Conservation (phyloP, 2,888 invertebrate species). For the Chymomyza fuscimana region DNA sequence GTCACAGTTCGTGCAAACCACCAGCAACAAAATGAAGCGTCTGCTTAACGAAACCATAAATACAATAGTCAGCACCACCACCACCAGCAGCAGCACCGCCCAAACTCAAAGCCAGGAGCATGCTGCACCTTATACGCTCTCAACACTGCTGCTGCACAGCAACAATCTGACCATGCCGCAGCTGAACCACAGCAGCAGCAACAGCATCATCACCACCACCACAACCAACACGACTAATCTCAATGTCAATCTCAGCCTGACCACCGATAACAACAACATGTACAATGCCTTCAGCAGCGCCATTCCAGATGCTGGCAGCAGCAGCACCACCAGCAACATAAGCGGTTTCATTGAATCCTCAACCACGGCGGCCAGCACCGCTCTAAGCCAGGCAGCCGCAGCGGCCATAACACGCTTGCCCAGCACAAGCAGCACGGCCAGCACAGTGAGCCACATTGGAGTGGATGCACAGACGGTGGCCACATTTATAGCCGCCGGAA, state of each 20-base stretch:
- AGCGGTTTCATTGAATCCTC: slow-evolving; percentile 59
- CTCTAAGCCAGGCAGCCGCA: slow-evolving; percentile 49
- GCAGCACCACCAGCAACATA: slow-evolving; percentile 20
- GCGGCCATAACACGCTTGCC: slow-evolving; percentile 26
- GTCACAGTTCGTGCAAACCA: slow-evolving; percentile 54
- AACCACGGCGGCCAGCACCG: slow-evolving; percentile 60
- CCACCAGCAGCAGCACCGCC: slow-evolving; percentile 29
- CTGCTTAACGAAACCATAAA: slow-evolving; percentile 63
- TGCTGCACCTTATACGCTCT: slow-evolving; percentile 30
- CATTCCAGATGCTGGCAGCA: not conserved
- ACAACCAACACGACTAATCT: slow-evolving; percentile 18
- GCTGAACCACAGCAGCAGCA: slow-evolving; percentile 20
- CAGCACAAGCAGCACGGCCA: slow-evolving; percentile 13
- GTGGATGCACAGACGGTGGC: slow-evolving; percentile 75
- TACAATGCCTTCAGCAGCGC: not conserved
- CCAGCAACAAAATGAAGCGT: slow-evolving; percentile 58
- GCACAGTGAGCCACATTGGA: slow-evolving; percentile 40
- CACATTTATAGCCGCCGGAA: slow-evolving; percentile 77
- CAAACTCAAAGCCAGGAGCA: slow-evolving; percentile 47
- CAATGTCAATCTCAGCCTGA: not conserved
- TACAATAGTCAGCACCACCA: not conserved
- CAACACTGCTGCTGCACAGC: slow-evolving; percentile 49
- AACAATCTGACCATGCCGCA: slow-evolving; percentile 18
- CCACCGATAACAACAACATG: not conserved
- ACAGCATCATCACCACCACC: slow-evolving; percentile 31